Evolutionary conservation across 2,888 invertebrate genomes (phyloP), one percentile per base, ranked within the genome.

Genomic region (Pristionchus mayeri): DNA sequence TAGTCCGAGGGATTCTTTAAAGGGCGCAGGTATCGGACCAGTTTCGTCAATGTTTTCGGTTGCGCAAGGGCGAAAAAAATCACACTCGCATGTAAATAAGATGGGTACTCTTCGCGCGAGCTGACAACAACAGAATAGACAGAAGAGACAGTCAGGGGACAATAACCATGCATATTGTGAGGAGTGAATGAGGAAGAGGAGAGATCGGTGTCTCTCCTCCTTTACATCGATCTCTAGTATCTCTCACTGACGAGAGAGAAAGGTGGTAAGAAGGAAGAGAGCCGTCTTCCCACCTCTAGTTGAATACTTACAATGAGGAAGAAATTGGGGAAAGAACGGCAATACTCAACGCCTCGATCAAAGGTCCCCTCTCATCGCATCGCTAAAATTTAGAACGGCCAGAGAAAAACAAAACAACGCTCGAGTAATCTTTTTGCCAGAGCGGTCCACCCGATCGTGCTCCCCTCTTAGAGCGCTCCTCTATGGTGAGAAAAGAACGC

Each of bases 151-250:
- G n/a, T 21, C 3, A 2, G 40, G 11, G 71, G 37, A 71, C 71
- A 71, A 71, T 71, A 37, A 71, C 71, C 71, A 71, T 71, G 71
- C 71, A 71, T 71, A 71, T 24, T 44, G 71, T 71, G 37, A 71
- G 71, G 40, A 54, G 54, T 13, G 54, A 21, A 18, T 16, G 11
- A n/a, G 18, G 67, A 37, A 37, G 40, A 34, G 13, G 60, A 30
- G 30, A 7, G 60, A 60, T 63, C 63, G 18, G 63, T 2, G n/a
- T n/a, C 63, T 34, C 63, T 63, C 63, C 16, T 18, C 13, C 13
- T 63, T 63, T 63, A 16, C 30, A 30, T 4, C 34, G 63, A 16
- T 34, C 63, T 21, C 63, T 63, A 16, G 2, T 24, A 24, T n/a
- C 57, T 24, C 57, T 57, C 34, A 16, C 18, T 6, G 34, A 3